phyloP scores from a whole-genome alignment of 1,140 invertebrate genomes.

The Pogonognathellus flavescens region DNA sequence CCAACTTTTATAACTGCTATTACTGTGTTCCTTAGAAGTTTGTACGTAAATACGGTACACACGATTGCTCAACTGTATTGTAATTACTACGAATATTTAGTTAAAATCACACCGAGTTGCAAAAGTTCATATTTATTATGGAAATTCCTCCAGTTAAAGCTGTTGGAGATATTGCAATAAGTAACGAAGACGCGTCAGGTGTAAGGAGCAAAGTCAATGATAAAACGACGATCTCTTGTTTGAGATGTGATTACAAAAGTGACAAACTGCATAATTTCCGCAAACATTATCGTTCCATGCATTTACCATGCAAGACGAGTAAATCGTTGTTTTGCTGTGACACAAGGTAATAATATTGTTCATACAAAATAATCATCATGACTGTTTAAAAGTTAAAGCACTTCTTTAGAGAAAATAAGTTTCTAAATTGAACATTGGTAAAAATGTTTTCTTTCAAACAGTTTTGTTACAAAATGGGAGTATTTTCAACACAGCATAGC shows the following conservation, averaged over 20 bases:
- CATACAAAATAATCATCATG: no score
- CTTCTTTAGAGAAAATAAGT: not conserved
- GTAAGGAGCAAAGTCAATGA: not conserved
- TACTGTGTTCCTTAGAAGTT: no score
- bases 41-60: no score
- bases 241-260: constrained; percentile 24
- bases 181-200: constrained; percentile 26
- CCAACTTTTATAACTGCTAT: no score
- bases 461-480: constrained; percentile 52
- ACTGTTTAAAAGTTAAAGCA: no score
- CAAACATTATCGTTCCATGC: constrained; percentile 31
- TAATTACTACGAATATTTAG: not conserved
- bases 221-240: constrained; percentile 11
- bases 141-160: constrained; percentile 28
- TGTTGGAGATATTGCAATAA: constrained; percentile 14
- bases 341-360: no score
- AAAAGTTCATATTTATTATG: not conserved
- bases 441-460: not conserved
- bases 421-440: not conserved
- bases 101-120: not conserved
- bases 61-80: not conserved
- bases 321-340: constrained; percentile 44
- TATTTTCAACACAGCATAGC: constrained; percentile 52
- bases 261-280: constrained; percentile 36
- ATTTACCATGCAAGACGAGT: not conserved